Base-by-base conservation (phyloP, 1,140 invertebrate species). In the Plutomurus gul region DNA sequence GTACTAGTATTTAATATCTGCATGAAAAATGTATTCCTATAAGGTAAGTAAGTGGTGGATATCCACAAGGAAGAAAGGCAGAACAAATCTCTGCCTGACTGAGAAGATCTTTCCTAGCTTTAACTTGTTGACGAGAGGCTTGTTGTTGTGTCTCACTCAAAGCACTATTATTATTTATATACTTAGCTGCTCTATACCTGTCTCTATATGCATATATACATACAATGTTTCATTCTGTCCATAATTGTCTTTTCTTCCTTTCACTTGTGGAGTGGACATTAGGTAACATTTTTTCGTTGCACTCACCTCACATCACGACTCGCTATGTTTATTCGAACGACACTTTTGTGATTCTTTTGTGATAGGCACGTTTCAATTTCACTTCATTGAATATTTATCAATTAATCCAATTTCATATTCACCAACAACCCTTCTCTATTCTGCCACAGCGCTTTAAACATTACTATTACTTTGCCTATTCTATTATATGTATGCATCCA, bases 201-300 rank as follows among this genome's bases (percentile, higher is more conserved):
- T 27, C 56, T 30, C 56, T n/a, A 30, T n/a, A 11, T 7, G 6
- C 25, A 8, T 65, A 36, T 27, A 33, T 33, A 33, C 56, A 22
- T 56, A 27, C 27, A 30, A 65, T 30, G 27, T 65, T 30, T 27
- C 13, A 33, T n/a, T 65, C 22, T 27, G 18, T n/a, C n/a, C 18
- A 65, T 65, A 65, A 65, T 65, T 65, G 25, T 65, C 56, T 65
- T 65, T 65, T 65, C 56, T 33, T 65, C 56, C 56, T 65, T 65
- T 65, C 56, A 65, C 56, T 65, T 65, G 47, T 22, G 20, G n/a
- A n/a, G 56, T 33, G 56, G 56, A 65, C 56, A 65, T 65, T 65
- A 65, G 56, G 18, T 65, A 33, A 65, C 56, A 16, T 30, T 65
- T 65, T 51, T 56, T 65, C n/a, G n/a, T n/a, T 65, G 36, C 27